phyloP scores from a whole-genome alignment of 2,113 vertebrate genomes.

The Cervus canadensis region DNA sequence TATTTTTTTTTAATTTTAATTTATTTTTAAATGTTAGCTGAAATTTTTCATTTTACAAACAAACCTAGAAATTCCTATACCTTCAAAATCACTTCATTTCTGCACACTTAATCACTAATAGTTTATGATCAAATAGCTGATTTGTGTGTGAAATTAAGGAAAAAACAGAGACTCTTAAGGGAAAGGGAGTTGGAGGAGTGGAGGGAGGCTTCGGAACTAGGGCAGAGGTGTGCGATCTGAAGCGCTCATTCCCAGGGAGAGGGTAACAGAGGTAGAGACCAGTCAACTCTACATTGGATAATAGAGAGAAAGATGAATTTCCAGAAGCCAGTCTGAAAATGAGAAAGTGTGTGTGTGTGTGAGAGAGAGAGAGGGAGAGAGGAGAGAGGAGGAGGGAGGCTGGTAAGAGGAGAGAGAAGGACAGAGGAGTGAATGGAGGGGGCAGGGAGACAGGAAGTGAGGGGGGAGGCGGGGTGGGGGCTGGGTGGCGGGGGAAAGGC shows the following conservation, averaged over 20 bases:
- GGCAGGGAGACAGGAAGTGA: neutral
- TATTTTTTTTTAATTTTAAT: neutral
- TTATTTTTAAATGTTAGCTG: neutral
- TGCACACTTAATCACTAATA: neutral
- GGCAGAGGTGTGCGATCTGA: neutral
- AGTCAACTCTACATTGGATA: neutral
- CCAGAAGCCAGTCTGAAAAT: neutral
- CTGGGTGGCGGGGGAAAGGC: rapidly evolving
- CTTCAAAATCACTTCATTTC: neutral
- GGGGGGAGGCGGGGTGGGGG: no score
- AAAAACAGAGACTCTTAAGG: neutral
- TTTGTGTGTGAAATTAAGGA: neutral
- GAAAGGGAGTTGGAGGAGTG: neutral
- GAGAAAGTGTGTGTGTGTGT: neutral
- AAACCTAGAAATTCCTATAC: neutral
- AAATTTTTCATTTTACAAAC: neutral
- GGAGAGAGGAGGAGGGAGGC: neutral
- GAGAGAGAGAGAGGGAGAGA: neutral
- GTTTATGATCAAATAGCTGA: neutral
- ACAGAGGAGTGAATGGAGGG: no score
- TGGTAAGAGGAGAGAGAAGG: no score
- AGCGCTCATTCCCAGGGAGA: neutral
- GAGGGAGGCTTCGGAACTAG: neutral
- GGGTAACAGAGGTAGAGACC: neutral
- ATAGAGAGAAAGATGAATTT: neutral